Percentiles rank a stretch among this genome's conserved stretches.
phyloP scores from a whole-genome alignment of 2,113 vertebrate species.

The Todiramphus chloris region DNA sequence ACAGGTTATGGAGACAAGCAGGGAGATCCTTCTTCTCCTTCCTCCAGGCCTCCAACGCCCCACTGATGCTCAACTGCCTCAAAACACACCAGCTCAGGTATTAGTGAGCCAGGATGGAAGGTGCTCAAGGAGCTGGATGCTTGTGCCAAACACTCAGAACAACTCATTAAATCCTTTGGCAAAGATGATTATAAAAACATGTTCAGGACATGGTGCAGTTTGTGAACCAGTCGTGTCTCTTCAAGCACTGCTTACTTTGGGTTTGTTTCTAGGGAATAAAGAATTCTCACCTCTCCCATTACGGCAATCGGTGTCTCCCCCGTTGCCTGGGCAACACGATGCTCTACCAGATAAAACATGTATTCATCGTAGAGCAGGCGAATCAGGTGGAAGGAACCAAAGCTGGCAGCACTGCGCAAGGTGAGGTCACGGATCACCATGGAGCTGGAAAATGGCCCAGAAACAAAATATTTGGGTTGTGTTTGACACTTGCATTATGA shows the following conservation, averaged over 20 bases:
- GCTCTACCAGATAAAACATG: constrained; percentile 99
- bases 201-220: accelerated
- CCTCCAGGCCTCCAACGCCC: background rate
- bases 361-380: constrained; percentile 97
- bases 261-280: background rate
- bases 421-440: constrained; percentile 99
- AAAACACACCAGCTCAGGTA: background rate
- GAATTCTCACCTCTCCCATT: constrained; percentile 91
- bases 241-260: background rate
- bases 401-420: constrained; percentile 94
- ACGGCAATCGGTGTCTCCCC: constrained; percentile 96
- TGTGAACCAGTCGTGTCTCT: accelerated
- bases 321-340: constrained; percentile 91
- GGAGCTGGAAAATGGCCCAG: constrained; percentile 75
- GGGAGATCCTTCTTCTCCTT: background rate
- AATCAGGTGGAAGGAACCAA: constrained; percentile 97
- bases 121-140: background rate
- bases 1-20: background rate
- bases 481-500: accelerated
- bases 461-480: background rate
- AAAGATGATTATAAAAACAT: accelerated
- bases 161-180: background rate
- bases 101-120: background rate
- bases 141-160: background rate
- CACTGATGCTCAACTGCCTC: background rate